Evolutionary conservation across 1,140 invertebrate species (phyloP).

Genomic region (Physella acuta): DNA sequence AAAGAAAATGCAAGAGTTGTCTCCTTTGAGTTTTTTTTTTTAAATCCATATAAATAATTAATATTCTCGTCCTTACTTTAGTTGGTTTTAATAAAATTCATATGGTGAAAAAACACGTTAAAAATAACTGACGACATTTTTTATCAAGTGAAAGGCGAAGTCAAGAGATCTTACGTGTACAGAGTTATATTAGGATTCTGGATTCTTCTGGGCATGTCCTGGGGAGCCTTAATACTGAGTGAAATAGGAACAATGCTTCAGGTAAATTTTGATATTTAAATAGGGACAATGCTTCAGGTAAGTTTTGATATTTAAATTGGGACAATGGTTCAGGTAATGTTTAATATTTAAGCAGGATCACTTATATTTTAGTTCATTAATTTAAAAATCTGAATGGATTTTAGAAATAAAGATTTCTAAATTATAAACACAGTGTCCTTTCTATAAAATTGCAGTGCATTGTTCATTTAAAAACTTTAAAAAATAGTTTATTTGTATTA

Average conservation of each 20-base stretch:
- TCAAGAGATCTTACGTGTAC: neutral
- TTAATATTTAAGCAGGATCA: neutral
- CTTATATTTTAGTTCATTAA: too few species aligned
- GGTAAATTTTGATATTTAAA: slow-evolving; percentile 2
- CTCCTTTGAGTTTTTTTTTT: too few species aligned
- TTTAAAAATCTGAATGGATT: too few species aligned
- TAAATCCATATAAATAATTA: too few species aligned
- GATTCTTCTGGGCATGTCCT: slow-evolving; percentile 2
- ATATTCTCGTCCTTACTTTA: neutral
- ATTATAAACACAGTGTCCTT: too few species aligned
- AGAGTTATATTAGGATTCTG: slow-evolving; percentile 2
- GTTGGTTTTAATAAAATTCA: neutral
- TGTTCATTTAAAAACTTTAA: too few species aligned
- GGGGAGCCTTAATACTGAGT: slow-evolving; percentile 14
- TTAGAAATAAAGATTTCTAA: too few species aligned
- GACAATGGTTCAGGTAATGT: neutral
- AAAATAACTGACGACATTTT: too few species aligned
- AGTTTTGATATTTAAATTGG: neutral
- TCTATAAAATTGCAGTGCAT: too few species aligned
- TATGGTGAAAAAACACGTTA: neutral
- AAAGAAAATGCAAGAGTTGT: too few species aligned
- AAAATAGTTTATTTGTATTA: too few species aligned
- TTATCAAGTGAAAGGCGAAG: neutral
- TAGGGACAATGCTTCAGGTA: slow-evolving; percentile 4
- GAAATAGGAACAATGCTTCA: slow-evolving; percentile 4